These are phyloP conservation scores for Cecropterus lyciades DNA, from an alignment of 1,140 invertebrate species.

Conservation along the genomic window DNA sequence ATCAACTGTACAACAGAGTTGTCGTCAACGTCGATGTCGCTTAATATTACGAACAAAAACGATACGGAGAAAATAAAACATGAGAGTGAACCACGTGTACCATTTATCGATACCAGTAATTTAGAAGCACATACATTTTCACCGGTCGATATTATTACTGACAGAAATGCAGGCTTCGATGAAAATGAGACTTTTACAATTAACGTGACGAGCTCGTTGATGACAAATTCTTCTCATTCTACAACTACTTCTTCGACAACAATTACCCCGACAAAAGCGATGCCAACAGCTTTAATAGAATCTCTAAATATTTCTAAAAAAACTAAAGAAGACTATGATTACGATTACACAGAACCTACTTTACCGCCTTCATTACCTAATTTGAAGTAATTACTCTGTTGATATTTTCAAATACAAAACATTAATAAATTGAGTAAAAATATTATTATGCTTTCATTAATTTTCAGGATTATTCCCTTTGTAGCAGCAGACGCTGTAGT, in stretches of 20 bases:
- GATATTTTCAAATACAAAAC: too few species aligned
- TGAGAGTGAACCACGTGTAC: conserved; percentile 57
- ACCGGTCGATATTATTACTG: conserved; percentile 73
- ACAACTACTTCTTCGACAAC: conserved; percentile 41
- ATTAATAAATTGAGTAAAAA: too few species aligned
- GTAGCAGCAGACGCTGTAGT: conserved; percentile 90
- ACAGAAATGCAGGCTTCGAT: conserved; percentile 62
- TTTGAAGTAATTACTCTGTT: conserved; percentile 82
- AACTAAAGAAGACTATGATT: conserved; percentile 85
- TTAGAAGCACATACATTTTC: conserved; percentile 62
- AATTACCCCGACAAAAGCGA: conserved; percentile 46
- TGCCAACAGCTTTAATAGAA: conserved; percentile 62
- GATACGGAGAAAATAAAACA: conserved; percentile 53
- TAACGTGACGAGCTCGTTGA: conserved; percentile 73
- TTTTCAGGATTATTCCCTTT: conserved; percentile 91
- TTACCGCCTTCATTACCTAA: conserved; percentile 91
- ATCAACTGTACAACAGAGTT: conserved; percentile 75
- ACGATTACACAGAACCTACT: conserved; percentile 89
- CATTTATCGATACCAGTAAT: conserved; percentile 49
- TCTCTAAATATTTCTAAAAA: conserved; percentile 78
- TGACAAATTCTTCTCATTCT: conserved; percentile 57
- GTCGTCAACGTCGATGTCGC: conserved; percentile 62
- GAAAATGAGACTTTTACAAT: conserved; percentile 70
- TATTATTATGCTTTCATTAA: conserved; percentile 6
- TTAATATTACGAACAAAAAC: conserved; percentile 54